Base-by-base conservation (phyloP, 2,797 vertebrate species). In the Adrianichthys oophorus region DNA sequence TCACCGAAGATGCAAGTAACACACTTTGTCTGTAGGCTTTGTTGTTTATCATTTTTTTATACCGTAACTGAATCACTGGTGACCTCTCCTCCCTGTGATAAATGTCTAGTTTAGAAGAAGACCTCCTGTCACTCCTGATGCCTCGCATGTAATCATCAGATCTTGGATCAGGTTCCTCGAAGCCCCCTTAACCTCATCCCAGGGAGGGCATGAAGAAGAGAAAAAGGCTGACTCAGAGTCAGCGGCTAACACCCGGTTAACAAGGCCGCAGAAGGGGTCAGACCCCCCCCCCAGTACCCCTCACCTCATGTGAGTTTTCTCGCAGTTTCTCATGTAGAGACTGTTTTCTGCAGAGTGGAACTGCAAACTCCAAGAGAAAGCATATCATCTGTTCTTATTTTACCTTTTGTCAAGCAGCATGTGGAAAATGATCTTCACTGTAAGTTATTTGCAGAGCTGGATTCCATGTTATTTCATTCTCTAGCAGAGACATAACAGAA, bases 381-480 rank as follows among this genome's bases (percentile, higher is more conserved):
- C 78, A 82, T 78, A 91, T 93, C 91, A 92, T 93, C 91, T 92
- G 91, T 89, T 93, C 92, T 92, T 92, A 92, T 93, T 92, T 92
- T 92, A 92, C 92, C 89, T 92, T 91, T 91, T 90, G 90, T 91
- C 87, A 78, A 87, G 87, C 86, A 83, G 81, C 89, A 80, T 84
- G 85, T 85, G 90, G 91, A 92, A 92, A 92, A 94, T 92, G 93
- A 95, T 93, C 93, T 94, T 92, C 85, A 85, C 92, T 83, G 87
- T 86, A 90, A 95, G 94, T 93, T 94, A 95, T 96, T 94, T 95
- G 94, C 93, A 95, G 93, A 92, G 91, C 92, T 92, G 92, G 92
- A 93, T 90, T 93, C 91, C 85, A 85, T 92, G 93, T 93, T 92
- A 92, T 93, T 95, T 93, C 93, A 94, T 94, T 93, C 92, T 91